These are phyloP conservation scores for Xanthia icteritia DNA, from an alignment of 2,888 invertebrate genomes.

Conservation along the genomic window DNA sequence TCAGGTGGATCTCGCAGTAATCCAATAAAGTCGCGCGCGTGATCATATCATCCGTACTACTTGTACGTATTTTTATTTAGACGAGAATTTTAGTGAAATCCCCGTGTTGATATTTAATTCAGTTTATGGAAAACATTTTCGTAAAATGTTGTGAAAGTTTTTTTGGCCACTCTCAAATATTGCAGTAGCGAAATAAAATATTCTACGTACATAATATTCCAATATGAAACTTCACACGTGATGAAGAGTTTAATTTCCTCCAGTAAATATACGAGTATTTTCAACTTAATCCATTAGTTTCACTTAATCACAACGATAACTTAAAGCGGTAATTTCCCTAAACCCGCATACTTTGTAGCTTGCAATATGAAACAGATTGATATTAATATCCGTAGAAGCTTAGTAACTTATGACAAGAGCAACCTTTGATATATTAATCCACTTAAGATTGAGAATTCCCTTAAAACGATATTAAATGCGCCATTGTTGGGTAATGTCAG, in stretches of 20 bases:
- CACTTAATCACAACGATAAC: conserved; percentile 52
- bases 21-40: conserved; percentile 65
- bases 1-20: conserved; percentile 67
- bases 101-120: conserved; percentile 48
- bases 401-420: conserved; percentile 64
- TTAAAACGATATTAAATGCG: conserved; percentile 58
- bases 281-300: conserved; percentile 53
- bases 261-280: conserved; percentile 20
- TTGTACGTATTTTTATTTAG: conserved; percentile 51
- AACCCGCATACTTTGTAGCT: conserved; percentile 41
- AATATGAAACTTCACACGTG: conserved; percentile 15
- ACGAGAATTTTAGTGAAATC: conserved; percentile 27
- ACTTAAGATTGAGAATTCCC: conserved; percentile 53
- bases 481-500: conserved; percentile 4
- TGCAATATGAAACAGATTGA: conserved; percentile 44
- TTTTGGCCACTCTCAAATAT: conserved; percentile 18
- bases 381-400: conserved; percentile 57
- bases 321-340: conserved; percentile 37
- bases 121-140: conserved; percentile 36
- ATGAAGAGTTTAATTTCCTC: conserved; percentile 37
- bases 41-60: conserved; percentile 54
- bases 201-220: conserved; percentile 1
- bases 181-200: background rate
- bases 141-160: conserved; percentile 21
- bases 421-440: conserved; percentile 70